A percentile compares a stretch with the other conserved stretches of the same genome.
These are phyloP conservation scores for Mesorhabditis sp. DNA, from an alignment of 2,888 invertebrate genomes.

Conservation along the genomic window DNA sequence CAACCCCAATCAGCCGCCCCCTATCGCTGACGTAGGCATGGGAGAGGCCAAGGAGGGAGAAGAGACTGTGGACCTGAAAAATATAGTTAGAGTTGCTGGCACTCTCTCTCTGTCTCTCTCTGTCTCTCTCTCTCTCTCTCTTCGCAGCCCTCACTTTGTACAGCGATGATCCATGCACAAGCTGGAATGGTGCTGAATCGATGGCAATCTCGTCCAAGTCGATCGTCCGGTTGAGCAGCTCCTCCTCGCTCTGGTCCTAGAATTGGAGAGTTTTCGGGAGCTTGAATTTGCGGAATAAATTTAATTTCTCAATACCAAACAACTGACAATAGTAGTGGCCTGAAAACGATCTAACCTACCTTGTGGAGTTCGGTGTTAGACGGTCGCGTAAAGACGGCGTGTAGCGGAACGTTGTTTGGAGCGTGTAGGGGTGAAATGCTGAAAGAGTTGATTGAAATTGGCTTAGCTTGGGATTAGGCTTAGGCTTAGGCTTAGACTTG, in stretches of 20 bases:
- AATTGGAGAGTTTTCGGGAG: neutral
- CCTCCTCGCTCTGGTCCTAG: conserved; percentile 28
- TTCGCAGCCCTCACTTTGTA: conserved; percentile 26
- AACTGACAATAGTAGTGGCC: too few species aligned
- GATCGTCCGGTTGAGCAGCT: conserved; percentile 29
- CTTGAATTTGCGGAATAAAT: neutral
- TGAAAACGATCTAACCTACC: neutral
- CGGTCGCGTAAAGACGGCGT: conserved; percentile 34
- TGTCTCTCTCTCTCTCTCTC: neutral
- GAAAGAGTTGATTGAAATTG: neutral
- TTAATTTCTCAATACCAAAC: neutral
- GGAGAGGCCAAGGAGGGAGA: conserved; percentile 40
- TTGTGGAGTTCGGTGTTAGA: conserved; percentile 23
- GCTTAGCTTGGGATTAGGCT: too few species aligned
- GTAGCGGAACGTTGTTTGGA: conserved; percentile 36
- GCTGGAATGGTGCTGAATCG: conserved; percentile 44
- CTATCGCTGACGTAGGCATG: conserved; percentile 46
- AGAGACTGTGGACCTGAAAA: conserved; percentile 35
- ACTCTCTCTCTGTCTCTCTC: too few species aligned
- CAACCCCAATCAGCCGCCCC: conserved; percentile 41
- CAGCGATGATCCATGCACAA: conserved; percentile 37
- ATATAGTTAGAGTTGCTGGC: neutral
- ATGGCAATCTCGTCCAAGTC: conserved; percentile 40
- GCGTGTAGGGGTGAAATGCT: conserved; percentile 38
- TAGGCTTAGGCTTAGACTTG: too few species aligned